A percentile compares a stretch with the other conserved stretches of the same genome.
phyloP scores from a whole-genome alignment of 2,797 vertebrate species.

The Scarus forsteni region DNA sequence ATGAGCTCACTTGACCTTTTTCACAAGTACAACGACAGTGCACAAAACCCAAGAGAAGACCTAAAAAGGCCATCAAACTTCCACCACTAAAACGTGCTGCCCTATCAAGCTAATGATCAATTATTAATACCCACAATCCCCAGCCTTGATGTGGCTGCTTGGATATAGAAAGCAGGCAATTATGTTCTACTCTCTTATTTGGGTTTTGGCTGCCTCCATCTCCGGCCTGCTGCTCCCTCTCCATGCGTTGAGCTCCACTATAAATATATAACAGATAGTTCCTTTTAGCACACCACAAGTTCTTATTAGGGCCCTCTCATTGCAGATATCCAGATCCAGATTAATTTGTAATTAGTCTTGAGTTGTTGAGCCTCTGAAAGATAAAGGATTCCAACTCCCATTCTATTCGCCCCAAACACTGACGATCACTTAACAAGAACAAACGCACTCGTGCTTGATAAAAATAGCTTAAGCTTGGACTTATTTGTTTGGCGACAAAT shows the following conservation, averaged over 20 bases:
- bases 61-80: conserved; percentile 77
- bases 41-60: conserved; percentile 63
- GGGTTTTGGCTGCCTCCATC: conserved; percentile 74
- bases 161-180: conserved; percentile 84
- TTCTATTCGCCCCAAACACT: conserved; percentile 84
- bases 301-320: conserved; percentile 84
- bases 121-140: conserved; percentile 87
- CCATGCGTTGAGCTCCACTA: conserved; percentile 78
- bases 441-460: conserved; percentile 82
- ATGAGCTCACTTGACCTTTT: conserved; percentile 75
- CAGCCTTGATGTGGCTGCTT: conserved; percentile 81
- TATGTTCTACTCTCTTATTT: conserved; percentile 82
- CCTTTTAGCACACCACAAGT: conserved; percentile 80
- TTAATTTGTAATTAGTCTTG: conserved; percentile 92
- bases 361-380: conserved; percentile 88
- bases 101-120: conserved; percentile 86
- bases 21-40: conserved; percentile 28
- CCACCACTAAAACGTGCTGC: conserved; percentile 71
- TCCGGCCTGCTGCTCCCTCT: conserved; percentile 68
- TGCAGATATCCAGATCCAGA: conserved; percentile 89
- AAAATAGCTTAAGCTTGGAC: conserved; percentile 87
- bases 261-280: conserved; percentile 87
- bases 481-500: conserved; percentile 87
- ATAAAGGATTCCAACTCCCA: conserved; percentile 87
- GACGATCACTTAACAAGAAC: conserved; percentile 86